These are phyloP conservation scores for Callipepla californica DNA, from an alignment of 2,113 vertebrate species.

Conservation along the genomic window DNA sequence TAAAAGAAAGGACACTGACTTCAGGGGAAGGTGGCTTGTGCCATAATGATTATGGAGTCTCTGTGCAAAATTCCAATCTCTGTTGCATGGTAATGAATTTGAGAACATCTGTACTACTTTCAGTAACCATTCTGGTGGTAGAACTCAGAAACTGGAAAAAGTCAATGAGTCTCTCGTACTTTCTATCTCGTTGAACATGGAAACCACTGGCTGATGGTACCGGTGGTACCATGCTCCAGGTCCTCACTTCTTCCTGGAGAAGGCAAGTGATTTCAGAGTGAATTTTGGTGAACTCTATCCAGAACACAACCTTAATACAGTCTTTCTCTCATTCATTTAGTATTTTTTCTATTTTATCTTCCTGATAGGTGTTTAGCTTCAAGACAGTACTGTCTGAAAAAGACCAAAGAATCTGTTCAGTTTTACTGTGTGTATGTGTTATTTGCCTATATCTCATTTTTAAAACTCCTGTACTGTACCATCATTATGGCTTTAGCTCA, in stretches of 20 bases:
- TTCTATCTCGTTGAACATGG: neutral
- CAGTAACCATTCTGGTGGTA: neutral
- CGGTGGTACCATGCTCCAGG: neutral
- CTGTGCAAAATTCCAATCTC: neutral
- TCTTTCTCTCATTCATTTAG: neutral
- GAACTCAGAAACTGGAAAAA: neutral
- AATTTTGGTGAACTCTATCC: neutral
- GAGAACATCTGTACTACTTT: neutral
- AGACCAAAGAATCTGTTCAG: neutral
- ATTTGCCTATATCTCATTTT: neutral
- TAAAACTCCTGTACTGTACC: neutral
- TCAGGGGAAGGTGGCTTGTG: neutral
- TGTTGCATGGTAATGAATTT: neutral
- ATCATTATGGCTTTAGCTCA: neutral
- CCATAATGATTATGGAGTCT: neutral
- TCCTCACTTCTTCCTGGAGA: rapidly evolving
- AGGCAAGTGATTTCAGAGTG: neutral
- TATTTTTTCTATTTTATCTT: neutral
- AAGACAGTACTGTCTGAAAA: rapidly evolving
- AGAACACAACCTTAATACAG: neutral
- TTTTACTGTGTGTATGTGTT: neutral
- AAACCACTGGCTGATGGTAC: neutral
- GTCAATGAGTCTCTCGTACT: neutral
- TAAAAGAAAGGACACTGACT: neutral
- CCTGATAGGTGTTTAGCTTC: neutral